Evolutionary conservation across 2,888 invertebrate species (phyloP).

Genomic region (Physocephala rufipes): DNA sequence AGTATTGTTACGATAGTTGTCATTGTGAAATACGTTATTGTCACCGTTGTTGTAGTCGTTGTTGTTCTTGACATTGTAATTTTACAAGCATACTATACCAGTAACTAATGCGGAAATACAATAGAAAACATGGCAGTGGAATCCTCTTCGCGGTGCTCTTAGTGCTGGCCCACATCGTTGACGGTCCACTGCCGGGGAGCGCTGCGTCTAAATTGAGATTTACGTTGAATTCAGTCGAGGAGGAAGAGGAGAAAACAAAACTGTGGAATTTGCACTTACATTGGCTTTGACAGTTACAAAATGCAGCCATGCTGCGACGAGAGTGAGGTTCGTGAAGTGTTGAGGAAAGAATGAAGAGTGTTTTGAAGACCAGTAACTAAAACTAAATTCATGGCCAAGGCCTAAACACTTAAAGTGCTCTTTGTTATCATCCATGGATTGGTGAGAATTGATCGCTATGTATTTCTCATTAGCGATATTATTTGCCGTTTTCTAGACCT

Average conservation of each 20-base stretch:
- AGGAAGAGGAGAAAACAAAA: not conserved
- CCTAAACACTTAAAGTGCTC: slow-evolving; percentile 39
- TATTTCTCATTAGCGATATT: not conserved
- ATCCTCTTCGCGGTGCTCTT: slow-evolving; percentile 24
- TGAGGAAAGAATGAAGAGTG: not conserved
- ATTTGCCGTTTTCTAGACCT: not conserved
- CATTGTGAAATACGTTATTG: no score
- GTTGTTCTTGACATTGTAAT: slow-evolving; percentile 36
- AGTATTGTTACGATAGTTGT: slow-evolving; percentile 29
- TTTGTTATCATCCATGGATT: not conserved
- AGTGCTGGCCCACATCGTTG: no score
- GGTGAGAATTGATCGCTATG: not conserved
- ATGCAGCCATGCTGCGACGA: not conserved
- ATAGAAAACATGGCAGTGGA: slow-evolving; percentile 25
- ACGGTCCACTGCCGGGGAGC: not conserved
- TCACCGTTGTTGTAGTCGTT: not conserved
- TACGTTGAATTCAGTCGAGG: slow-evolving; percentile 17
- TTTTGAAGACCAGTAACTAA: slow-evolving; percentile 51
- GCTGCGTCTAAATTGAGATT: slow-evolving; percentile 17
- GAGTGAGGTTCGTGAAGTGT: not conserved
- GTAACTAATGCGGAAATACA: slow-evolving; percentile 28
- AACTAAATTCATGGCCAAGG: slow-evolving; percentile 65
- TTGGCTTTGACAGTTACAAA: not conserved
- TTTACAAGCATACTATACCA: not conserved
- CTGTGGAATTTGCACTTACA: not conserved